These are phyloP conservation scores for Helostoma temminkii DNA, from an alignment of 2,797 vertebrate species.

Conservation along the genomic window DNA sequence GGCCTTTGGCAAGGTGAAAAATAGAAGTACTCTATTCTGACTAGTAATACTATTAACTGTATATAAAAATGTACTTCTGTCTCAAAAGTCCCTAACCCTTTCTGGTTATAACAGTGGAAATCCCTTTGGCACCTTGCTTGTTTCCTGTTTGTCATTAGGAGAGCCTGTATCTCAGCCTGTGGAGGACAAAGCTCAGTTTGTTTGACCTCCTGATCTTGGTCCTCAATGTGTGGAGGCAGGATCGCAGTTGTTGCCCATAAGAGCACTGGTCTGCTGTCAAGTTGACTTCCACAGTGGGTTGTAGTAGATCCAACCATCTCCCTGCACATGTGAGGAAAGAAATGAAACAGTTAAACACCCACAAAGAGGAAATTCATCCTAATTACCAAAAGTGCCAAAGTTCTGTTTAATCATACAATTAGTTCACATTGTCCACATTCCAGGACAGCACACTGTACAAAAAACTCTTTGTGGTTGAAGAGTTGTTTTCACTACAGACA, in stretches of 20 bases:
- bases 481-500: neutral
- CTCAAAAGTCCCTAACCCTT: conserved; percentile 42
- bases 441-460: neutral
- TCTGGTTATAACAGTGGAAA: conserved; percentile 36
- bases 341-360: neutral
- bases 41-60: conserved; percentile 67
- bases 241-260: conserved; percentile 39
- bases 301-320: conserved; percentile 91
- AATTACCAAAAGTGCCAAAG: neutral
- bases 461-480: neutral
- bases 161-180: conserved; percentile 30
- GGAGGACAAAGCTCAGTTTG: conserved; percentile 3
- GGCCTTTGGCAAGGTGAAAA: conserved; percentile 91
- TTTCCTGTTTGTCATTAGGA: conserved; percentile 45
- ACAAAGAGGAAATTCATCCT: no score
- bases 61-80: conserved; percentile 81
- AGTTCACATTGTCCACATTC: no score
- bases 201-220: conserved; percentile 20
- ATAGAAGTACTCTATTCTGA: conserved; percentile 89
- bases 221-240: conserved; percentile 29
- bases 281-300: conserved; percentile 91
- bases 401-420: no score
- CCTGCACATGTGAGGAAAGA: conserved; percentile 74
- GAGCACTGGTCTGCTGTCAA: conserved; percentile 71
- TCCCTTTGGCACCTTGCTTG: conserved; percentile 75